A percentile compares a stretch with the other conserved stretches of the same genome.
Conservation (phyloP, 1,140 invertebrate genomes). For the Centruroides sculpturatus region DNA sequence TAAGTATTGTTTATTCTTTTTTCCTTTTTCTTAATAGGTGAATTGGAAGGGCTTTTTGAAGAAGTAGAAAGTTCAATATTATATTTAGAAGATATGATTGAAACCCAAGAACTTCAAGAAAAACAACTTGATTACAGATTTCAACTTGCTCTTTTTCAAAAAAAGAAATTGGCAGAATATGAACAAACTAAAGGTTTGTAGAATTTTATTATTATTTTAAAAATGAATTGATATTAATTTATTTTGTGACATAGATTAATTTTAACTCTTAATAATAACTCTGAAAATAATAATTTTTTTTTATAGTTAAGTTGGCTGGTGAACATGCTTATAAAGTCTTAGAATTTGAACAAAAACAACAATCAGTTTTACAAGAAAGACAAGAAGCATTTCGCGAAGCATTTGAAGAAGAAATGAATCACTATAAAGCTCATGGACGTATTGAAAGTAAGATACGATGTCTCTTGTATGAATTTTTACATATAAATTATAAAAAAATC, state of each 20-base stretch:
- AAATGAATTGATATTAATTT: no score
- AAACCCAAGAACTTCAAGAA: constrained; percentile 44
- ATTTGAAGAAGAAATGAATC: constrained; percentile 48
- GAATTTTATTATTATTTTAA: no score
- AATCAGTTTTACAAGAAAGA: constrained; percentile 41
- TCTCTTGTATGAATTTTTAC: no score
- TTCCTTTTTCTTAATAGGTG: constrained; percentile 26
- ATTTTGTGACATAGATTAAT: no score
- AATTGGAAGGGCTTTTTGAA: constrained; percentile 43
- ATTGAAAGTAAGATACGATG: constrained; percentile 19
- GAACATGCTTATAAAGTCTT: constrained; percentile 41
- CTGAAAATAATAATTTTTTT: constrained; percentile 4
- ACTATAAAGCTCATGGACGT: constrained; percentile 45
- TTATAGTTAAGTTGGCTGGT: constrained; percentile 38
- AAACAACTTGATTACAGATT: constrained; percentile 44
- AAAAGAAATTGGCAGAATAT: constrained; percentile 43
- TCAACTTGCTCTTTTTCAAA: constrained; percentile 46
- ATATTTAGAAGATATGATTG: constrained; percentile 45
- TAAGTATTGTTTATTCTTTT: no score
- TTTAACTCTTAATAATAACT: no score
- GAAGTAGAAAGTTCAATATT: constrained; percentile 44
- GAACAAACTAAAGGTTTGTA: constrained; percentile 38
- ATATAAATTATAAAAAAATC: no score
- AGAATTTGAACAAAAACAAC: constrained; percentile 39
- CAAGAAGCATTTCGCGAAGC: constrained; percentile 49